Evolutionary conservation across 2,888 invertebrate species (phyloP), one percentile per base, ranked within the genome.

Genomic region (Nemoura dubitans): DNA sequence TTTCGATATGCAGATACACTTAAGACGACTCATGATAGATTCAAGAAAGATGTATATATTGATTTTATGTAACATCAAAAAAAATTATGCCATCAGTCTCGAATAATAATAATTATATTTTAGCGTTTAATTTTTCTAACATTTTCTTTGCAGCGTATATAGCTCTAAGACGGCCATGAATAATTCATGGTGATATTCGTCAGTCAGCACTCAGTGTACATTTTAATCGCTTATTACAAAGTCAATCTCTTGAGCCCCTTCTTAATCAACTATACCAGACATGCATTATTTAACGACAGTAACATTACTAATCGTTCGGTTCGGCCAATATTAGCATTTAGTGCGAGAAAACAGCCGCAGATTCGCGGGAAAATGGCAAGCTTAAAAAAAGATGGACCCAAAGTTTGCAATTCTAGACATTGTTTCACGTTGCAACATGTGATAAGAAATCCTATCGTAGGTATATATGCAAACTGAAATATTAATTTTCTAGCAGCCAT

Each of bases 191-290:
- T 16, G 28, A 59, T 28, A 59, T 76, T 84, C 84, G 84, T 84
- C 59, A 84, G 28, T 76, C 59, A 81, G 27, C 76, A 76, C 27
- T 59, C 83, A 25, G n/a, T 83, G 43, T 84, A 59, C 84, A 84
- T 84, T 59, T 28, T 84, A 84, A 84, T 84, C 76, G 84, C 76
- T 76, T 21, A 84, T 84, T 84, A 76, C 59, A 27, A 76, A 84
- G 84, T 84, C 84, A 84, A 84, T 84, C 84, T 84, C 76, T 84
- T 26, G 84, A 84, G 84, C 7, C 84, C 84, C 84, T 84, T 84
- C 59, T 76, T 84, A 84, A 84, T 84, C 84, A 59, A 59, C 84
- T 76, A 59, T 59, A 84, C 84, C 26, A 84, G 59, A 26, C 84
- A 59, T 76, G 76, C 84, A 84, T 76, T 84, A 83, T 83, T 83